These are phyloP conservation scores for Megaceryle alcyon DNA, from an alignment of 2,797 vertebrate species.

Conservation along the genomic window DNA sequence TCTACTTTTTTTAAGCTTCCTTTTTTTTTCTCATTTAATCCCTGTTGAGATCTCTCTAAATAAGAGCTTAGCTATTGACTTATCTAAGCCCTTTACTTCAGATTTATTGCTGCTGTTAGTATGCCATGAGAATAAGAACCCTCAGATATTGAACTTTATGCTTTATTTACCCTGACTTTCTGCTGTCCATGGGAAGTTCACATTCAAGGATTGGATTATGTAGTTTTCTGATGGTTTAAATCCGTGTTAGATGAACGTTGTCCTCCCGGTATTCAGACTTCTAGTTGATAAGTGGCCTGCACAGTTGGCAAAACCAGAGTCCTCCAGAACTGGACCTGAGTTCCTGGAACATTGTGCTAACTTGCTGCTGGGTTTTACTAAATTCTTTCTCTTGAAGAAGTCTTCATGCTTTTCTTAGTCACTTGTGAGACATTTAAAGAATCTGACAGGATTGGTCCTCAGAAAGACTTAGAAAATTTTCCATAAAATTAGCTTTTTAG, in stretches of 20 bases:
- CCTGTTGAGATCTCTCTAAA: constrained; percentile 56
- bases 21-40: constrained; percentile 54
- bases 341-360: neutral
- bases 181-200: constrained; percentile 8
- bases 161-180: constrained; percentile 18
- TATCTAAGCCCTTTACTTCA: constrained; percentile 36
- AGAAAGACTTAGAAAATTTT: neutral
- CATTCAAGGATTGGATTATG: neutral
- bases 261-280: neutral
- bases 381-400: neutral
- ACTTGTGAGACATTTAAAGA: neutral
- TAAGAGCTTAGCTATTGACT: constrained; percentile 60
- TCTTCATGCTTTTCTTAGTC: neutral
- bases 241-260: neutral
- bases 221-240: neutral
- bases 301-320: neutral
- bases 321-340: neutral
- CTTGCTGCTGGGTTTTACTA: neutral
- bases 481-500: neutral
- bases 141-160: constrained; percentile 11
- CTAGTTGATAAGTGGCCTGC: neutral
- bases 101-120: constrained; percentile 61
- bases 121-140: constrained; percentile 22
- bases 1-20: constrained; percentile 55
- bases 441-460: neutral